Evolutionary conservation across 2,888 invertebrate genomes (phyloP).

Genomic region (Proisotoma minuta): DNA sequence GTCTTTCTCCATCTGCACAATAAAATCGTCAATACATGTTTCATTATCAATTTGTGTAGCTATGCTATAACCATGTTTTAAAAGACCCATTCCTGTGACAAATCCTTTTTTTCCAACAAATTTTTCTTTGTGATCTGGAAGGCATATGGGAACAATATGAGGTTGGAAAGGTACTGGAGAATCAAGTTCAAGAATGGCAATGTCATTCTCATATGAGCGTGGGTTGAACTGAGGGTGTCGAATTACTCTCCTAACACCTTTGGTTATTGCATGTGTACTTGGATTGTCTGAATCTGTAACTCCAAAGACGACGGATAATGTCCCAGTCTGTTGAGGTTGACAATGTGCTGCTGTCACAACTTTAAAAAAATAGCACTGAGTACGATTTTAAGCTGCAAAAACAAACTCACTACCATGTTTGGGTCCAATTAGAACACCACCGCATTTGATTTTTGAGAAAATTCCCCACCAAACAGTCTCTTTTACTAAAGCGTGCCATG

Average conservation of each 20-base stretch:
- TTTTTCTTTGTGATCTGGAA: conserved; percentile 68
- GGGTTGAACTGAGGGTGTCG: conserved; percentile 83
- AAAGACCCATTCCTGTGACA: conserved; percentile 88
- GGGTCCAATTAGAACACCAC: conserved; percentile 73
- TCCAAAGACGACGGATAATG: conserved; percentile 28
- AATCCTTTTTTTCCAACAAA: conserved; percentile 81
- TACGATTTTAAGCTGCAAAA: background rate
- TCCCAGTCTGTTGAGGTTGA: conserved; percentile 32
- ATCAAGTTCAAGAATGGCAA: conserved; percentile 79
- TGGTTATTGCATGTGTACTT: conserved; percentile 58
- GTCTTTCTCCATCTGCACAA: conserved; percentile 69
- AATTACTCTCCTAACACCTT: conserved; percentile 78
- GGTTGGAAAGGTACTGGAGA: conserved; percentile 74
- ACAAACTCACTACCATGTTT: conserved; percentile 15
- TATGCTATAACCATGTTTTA: conserved; percentile 66
- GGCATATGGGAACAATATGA: conserved; percentile 87
- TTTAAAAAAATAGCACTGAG: background rate
- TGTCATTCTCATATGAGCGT: conserved; percentile 84
- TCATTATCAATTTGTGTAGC: background rate
- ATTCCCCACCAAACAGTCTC: conserved; percentile 89
- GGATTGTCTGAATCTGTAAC: conserved; percentile 24
- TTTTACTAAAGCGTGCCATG: conserved; percentile 85
- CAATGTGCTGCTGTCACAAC: conserved; percentile 22
- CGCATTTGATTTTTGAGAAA: conserved; percentile 91
- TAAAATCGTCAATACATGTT: background rate